These are phyloP conservation scores for Patiria pectinifera DNA, from an alignment of 53 echinoderm and acorn worm genomes.

Conservation along the genomic window DNA sequence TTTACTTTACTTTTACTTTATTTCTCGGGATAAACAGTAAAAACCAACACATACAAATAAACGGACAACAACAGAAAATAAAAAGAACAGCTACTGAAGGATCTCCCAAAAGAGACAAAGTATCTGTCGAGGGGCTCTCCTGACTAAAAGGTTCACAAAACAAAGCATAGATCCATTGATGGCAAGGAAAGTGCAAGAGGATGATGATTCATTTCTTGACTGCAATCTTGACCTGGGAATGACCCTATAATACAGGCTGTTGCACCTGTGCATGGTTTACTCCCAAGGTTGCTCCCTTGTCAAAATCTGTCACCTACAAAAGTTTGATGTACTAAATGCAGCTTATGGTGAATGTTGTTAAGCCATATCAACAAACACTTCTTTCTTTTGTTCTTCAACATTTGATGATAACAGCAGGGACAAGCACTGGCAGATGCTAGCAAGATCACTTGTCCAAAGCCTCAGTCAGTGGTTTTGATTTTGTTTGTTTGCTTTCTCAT, in stretches of 20 bases:
- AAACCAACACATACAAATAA: too few relatives aligned
- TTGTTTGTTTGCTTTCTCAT: too few relatives aligned
- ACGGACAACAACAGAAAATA: too few relatives aligned
- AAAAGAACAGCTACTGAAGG: too few relatives aligned
- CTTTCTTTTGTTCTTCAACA: neutral
- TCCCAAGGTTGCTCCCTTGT: constrained; percentile 16
- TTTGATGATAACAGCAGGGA: too few relatives aligned
- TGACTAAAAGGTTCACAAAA: neutral
- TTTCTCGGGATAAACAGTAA: too few relatives aligned
- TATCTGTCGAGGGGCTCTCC: too few relatives aligned
- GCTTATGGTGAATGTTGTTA: neutral
- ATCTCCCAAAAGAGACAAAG: too few relatives aligned
- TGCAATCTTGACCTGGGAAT: constrained; percentile 36
- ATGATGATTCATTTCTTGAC: constrained; percentile 28
- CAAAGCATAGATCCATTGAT: neutral
- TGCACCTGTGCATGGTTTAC: constrained; percentile 58
- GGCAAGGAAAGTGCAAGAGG: neutral
- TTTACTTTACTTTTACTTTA: too few relatives aligned
- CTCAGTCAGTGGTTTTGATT: too few relatives aligned
- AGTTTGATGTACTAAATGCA: constrained; percentile 42
- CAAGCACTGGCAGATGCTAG: too few relatives aligned
- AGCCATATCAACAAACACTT: neutral
- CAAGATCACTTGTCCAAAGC: too few relatives aligned
- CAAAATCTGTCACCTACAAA: constrained; percentile 8
- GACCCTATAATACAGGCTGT: constrained; percentile 11